Evolutionary conservation across 2,888 invertebrate species (phyloP).

Genomic region (Cetonia aurata): DNA sequence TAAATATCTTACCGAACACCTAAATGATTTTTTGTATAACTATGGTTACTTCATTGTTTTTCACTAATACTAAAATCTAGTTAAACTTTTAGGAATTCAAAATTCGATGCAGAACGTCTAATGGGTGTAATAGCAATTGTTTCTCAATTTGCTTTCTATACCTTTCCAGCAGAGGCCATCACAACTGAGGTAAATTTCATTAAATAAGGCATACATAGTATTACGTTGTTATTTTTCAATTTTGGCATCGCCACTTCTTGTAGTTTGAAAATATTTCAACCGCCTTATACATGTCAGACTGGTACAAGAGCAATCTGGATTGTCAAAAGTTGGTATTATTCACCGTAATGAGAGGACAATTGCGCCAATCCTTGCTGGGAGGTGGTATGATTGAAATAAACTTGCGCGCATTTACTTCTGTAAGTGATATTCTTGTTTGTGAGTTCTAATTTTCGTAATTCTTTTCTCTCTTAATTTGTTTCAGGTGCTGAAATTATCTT

Average conservation of each 20-base stretch:
- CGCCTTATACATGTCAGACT: not conserved
- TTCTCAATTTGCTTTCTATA: constrained; percentile 5
- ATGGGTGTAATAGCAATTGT: not conserved
- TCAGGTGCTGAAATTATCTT: constrained; percentile 33
- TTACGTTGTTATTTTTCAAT: not conserved
- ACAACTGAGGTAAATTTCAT: not conserved
- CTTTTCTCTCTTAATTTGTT: not conserved
- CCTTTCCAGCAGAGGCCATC: constrained; percentile 4
- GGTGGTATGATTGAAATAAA: not conserved
- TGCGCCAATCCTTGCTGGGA: not conserved
- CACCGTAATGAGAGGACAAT: not conserved
- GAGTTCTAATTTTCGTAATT: not conserved
- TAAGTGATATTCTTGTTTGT: not conserved
- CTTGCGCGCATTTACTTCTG: not conserved
- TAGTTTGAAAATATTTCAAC: constrained; percentile 5
- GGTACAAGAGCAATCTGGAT: not conserved
- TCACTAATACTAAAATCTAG: no score
- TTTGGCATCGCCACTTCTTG: not conserved
- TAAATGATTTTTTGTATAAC: no score
- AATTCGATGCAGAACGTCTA: not conserved
- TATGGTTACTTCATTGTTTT: no score
- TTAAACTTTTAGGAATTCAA: not conserved
- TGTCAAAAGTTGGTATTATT: not conserved
- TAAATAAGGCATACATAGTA: no score
- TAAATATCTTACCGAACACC: not conserved